These are phyloP conservation scores for Amazona ochrocephala DNA, from an alignment of 2,797 vertebrate genomes.

Conservation along the genomic window DNA sequence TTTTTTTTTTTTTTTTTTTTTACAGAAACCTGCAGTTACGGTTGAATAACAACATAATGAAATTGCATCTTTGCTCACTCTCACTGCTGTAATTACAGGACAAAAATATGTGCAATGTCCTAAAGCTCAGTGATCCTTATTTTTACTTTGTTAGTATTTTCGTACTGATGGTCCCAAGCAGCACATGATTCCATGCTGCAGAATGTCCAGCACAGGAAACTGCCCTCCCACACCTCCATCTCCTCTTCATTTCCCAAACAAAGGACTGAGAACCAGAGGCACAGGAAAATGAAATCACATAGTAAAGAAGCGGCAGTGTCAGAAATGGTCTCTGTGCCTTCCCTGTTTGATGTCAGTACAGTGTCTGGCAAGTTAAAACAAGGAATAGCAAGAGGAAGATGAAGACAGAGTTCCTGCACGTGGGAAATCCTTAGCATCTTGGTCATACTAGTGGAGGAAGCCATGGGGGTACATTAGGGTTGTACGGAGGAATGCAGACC, in stretches of 20 bases:
- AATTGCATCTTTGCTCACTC: background rate
- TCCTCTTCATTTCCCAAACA: background rate
- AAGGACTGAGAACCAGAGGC: background rate
- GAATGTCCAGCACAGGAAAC: background rate
- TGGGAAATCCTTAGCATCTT: background rate
- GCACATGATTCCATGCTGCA: fast-evolving
- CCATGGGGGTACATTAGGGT: background rate
- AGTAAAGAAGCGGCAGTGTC: background rate
- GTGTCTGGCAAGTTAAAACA: background rate
- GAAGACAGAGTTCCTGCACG: background rate
- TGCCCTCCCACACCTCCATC: background rate
- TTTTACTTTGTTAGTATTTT: background rate
- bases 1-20: background rate
- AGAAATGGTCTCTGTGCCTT: background rate
- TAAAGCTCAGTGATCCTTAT: background rate
- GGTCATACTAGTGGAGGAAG: background rate
- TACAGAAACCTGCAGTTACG: background rate
- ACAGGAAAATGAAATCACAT: background rate
- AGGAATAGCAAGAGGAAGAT: background rate
- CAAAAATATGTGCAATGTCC: background rate
- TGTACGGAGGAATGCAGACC: background rate
- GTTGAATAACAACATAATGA: background rate
- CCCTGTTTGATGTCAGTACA: background rate
- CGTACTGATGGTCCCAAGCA: background rate
- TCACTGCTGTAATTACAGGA: background rate